A percentile compares a stretch with the other conserved stretches of the same genome.
Conservation (phyloP, 2,797 vertebrate genomes). For the Chelon auratus region DNA sequence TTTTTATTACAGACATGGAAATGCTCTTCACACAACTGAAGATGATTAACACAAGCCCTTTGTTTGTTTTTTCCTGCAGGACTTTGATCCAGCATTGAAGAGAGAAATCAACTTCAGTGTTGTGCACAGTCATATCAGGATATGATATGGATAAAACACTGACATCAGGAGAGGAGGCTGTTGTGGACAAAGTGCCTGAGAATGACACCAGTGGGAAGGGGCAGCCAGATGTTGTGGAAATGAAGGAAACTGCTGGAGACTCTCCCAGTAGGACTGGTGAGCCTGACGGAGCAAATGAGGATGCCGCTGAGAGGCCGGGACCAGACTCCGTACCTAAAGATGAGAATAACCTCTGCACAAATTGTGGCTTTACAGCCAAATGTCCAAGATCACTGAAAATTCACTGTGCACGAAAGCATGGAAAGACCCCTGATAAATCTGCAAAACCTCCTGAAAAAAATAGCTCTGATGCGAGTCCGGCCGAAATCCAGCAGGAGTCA, state of each 20-base stretch:
- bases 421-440: conserved; percentile 38
- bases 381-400: conserved; percentile 84
- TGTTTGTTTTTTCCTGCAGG: conserved; percentile 43
- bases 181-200: conserved; percentile 47
- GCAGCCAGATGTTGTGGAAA: conserved; percentile 52
- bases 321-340: conserved; percentile 28
- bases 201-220: conserved; percentile 53
- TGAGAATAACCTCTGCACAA: conserved; percentile 55
- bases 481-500: conserved; percentile 41
- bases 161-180: conserved; percentile 58
- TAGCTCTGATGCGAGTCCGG: conserved; percentile 17
- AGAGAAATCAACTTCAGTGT: conserved; percentile 14
- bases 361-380: conserved; percentile 80
- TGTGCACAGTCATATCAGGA: conserved; percentile 24
- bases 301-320: conserved; percentile 19
- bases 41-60: background rate
- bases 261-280: conserved; percentile 67
- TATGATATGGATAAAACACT: conserved; percentile 75
- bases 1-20: background rate
- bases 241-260: conserved; percentile 40
- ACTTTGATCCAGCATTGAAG: conserved; percentile 42
- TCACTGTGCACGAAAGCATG: conserved; percentile 79
- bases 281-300: conserved; percentile 35
- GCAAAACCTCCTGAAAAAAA: conserved; percentile 38
- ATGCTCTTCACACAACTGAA: conserved; percentile 19